Conservation (phyloP, 2,113 vertebrate species). For the Casuarius casuarius region DNA sequence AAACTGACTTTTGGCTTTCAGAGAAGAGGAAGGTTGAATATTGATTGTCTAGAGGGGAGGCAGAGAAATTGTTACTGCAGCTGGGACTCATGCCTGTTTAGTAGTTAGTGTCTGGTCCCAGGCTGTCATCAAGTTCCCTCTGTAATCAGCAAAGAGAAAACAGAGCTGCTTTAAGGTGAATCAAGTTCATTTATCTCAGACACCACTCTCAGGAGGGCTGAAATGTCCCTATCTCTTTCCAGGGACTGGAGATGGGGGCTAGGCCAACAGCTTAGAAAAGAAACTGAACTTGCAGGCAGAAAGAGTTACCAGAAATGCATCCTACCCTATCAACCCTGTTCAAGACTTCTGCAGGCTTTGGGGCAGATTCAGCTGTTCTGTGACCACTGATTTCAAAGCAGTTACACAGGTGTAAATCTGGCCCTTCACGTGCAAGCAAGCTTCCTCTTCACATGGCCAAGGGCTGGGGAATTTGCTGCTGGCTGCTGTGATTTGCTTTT, state of each 20-base stretch:
- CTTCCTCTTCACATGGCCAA: not conserved
- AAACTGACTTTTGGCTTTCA: not conserved
- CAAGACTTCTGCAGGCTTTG: not conserved
- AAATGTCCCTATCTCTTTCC: slow-evolving; percentile 41
- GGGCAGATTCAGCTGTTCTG: not conserved
- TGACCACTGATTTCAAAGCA: not conserved
- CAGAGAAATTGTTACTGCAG: not conserved
- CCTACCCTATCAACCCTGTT: not conserved
- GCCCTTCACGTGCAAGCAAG: fast-evolving
- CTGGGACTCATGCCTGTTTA: not conserved
- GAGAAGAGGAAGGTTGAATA: not conserved
- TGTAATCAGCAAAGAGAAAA: slow-evolving; percentile 36
- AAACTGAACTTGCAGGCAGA: not conserved
- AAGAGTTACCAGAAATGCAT: not conserved
- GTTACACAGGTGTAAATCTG: not conserved
- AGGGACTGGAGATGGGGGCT: slow-evolving; percentile 26
- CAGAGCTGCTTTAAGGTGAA: slow-evolving; percentile 46
- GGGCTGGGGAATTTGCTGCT: not conserved
- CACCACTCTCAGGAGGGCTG: slow-evolving; percentile 39
- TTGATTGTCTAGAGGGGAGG: fast-evolving
- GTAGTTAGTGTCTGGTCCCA: not conserved
- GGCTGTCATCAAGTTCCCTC: slow-evolving; percentile 39
- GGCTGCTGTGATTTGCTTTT: not conserved
- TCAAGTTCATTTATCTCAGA: slow-evolving; percentile 53
- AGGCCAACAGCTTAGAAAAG: not conserved